Evolutionary conservation across 1,140 invertebrate species (phyloP).

Genomic region (Brachionus angularis): DNA sequence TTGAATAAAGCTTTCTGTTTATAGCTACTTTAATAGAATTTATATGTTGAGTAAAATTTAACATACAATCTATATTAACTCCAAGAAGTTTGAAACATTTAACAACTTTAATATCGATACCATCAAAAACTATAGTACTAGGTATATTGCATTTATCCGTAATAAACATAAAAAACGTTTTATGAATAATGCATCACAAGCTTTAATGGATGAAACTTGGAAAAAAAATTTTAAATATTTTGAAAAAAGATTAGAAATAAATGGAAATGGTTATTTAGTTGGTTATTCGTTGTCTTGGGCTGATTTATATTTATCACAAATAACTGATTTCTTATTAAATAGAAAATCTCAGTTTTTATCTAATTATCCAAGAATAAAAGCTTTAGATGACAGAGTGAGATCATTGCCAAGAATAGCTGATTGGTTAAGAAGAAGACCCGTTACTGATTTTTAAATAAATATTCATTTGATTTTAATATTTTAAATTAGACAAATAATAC

Average conservation of each 20-base stretch:
- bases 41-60: too few species aligned
- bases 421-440: background rate
- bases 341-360: background rate
- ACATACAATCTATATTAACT: too few species aligned
- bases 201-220: background rate
- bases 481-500: too few species aligned
- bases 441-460: too few species aligned
- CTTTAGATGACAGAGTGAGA: background rate
- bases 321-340: background rate
- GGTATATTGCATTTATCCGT: too few species aligned
- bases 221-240: background rate
- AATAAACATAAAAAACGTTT: background rate
- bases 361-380: background rate
- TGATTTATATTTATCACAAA: background rate
- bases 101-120: too few species aligned
- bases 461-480: too few species aligned
- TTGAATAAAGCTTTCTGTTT: too few species aligned
- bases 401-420: background rate
- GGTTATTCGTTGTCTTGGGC: background rate
- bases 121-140: too few species aligned
- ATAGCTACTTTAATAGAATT: too few species aligned
- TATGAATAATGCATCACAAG: background rate
- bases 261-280: background rate
- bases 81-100: too few species aligned
- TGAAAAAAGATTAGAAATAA: background rate